Evolutionary conservation across 2,888 invertebrate genomes (phyloP), one percentile per base, ranked within the genome.

Genomic region (Apamea epomidion): DNA sequence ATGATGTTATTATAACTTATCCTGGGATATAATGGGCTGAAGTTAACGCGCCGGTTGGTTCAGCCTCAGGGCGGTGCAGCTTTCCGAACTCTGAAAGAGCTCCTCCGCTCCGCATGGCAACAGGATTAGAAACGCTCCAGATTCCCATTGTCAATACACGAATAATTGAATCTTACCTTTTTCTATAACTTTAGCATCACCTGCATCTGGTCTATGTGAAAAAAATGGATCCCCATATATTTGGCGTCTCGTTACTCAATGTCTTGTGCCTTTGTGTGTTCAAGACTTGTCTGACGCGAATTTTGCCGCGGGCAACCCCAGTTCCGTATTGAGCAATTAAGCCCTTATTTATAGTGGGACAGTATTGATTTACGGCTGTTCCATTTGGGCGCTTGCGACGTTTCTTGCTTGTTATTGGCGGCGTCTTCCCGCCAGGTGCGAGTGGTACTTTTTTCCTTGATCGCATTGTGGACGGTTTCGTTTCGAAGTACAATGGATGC

Each of bases 191-290:
- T 85, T 78, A 84, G 84, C 95, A 93, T 96, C 96, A 96, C 97
- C 97, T 97, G 97, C 97, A 92, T 94, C 92, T 89, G 89, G 90
- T 88, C 88, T 90, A 85, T 84, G 90, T 90, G 92, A 94, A 93
- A 93, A 94, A 95, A 94, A 91, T 91, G 90, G 94, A 93, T 94
- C 94, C 95, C 95, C 92, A 90, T 93, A 92, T 93, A 93, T 95
- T 94, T 95, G 94, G 93, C 94, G 93, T 95, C 94, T 94, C 95
- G 96, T 95, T 95, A 95, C 95, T 95, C 95, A 95, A 95, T 95
- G 95, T 96, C 96, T 96, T 93, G 93, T 90, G 91, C 91, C 91
- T 92, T 94, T 95, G 91, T 95, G 90, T 92, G 87, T 86, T 90
- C 90, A 89, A 91, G 92, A 92, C 91, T 91, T 96, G 95, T 95